These are phyloP conservation scores for Xiphophorus birchmanni DNA, from an alignment of 2,797 vertebrate species.

Conservation along the genomic window DNA sequence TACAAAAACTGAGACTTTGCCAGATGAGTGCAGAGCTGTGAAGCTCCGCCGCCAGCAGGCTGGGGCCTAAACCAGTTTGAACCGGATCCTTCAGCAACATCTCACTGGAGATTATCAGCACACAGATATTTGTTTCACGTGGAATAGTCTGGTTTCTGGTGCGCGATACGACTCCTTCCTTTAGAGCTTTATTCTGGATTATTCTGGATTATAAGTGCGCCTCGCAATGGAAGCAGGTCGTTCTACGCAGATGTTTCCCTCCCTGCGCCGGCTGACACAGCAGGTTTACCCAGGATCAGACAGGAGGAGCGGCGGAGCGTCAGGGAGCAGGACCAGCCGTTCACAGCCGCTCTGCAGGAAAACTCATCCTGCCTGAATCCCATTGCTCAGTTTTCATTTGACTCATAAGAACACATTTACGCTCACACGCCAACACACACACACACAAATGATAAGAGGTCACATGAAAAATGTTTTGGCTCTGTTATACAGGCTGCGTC, in stretches of 20 bases:
- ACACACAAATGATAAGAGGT: conserved; percentile 41
- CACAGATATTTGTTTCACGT: background rate
- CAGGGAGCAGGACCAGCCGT: background rate
- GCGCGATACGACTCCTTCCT: background rate
- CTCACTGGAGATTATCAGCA: background rate
- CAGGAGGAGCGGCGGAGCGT: no score
- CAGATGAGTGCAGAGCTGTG: background rate
- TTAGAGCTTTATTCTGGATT: background rate
- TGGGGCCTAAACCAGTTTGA: background rate
- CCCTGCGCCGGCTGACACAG: background rate
- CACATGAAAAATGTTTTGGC: conserved; percentile 68
- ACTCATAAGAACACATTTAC: conserved; percentile 19
- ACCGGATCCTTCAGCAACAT: background rate
- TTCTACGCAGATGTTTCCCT: background rate
- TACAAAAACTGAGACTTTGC: background rate
- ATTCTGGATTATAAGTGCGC: background rate
- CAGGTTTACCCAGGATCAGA: background rate
- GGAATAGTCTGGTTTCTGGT: background rate
- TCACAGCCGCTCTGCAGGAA: conserved; percentile 1
- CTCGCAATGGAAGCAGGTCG: background rate
- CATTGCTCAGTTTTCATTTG: conserved; percentile 25
- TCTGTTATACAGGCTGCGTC: conserved; percentile 48
- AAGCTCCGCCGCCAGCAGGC: background rate
- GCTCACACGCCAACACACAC: conserved; percentile 16
- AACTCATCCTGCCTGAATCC: background rate